phyloP scores from a whole-genome alignment of 2,888 invertebrate species.

The Gari tellinella region DNA sequence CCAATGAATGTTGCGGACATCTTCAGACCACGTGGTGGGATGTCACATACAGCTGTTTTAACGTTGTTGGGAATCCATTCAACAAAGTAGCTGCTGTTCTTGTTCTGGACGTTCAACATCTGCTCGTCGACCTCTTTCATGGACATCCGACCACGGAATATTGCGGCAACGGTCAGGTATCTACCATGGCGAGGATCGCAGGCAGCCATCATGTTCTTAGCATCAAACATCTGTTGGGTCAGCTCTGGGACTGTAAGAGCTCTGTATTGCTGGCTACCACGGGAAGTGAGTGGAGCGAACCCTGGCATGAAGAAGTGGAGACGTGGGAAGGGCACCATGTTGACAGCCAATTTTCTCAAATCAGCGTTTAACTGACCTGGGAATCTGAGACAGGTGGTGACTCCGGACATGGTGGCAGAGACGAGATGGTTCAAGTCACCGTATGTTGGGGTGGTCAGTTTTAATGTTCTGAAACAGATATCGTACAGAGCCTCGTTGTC shows the following conservation, averaged over 20 bases:
- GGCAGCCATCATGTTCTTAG: slow-evolving; percentile 90
- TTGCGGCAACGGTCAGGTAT: slow-evolving; percentile 81
- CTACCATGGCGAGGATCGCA: slow-evolving; percentile 79
- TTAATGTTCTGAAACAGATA: slow-evolving; percentile 94
- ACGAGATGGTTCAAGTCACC: slow-evolving; percentile 94
- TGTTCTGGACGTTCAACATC: slow-evolving; percentile 92
- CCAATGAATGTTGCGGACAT: slow-evolving; percentile 81
- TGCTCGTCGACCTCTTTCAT: slow-evolving; percentile 87
- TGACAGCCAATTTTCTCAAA: slow-evolving; percentile 77
- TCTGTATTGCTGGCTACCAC: slow-evolving; percentile 89
- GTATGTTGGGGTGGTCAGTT: slow-evolving; percentile 92
- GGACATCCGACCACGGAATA: slow-evolving; percentile 82
- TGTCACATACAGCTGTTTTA: slow-evolving; percentile 79
- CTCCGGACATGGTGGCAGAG: slow-evolving; percentile 86
- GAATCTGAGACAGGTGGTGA: slow-evolving; percentile 94
- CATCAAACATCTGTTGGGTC: slow-evolving; percentile 91
- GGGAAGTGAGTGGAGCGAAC: slow-evolving; percentile 88
- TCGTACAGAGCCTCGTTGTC: slow-evolving; percentile 95
- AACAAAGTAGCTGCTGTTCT: slow-evolving; percentile 82
- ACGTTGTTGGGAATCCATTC: slow-evolving; percentile 82
- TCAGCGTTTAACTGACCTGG: slow-evolving; percentile 86
- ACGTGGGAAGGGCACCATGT: slow-evolving; percentile 96
- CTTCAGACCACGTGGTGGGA: slow-evolving; percentile 79
- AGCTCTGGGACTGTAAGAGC: slow-evolving; percentile 75
- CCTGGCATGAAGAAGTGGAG: slow-evolving; percentile 95